Base-by-base conservation (phyloP, 2,888 invertebrate species). In the Acronicta leporina region DNA sequence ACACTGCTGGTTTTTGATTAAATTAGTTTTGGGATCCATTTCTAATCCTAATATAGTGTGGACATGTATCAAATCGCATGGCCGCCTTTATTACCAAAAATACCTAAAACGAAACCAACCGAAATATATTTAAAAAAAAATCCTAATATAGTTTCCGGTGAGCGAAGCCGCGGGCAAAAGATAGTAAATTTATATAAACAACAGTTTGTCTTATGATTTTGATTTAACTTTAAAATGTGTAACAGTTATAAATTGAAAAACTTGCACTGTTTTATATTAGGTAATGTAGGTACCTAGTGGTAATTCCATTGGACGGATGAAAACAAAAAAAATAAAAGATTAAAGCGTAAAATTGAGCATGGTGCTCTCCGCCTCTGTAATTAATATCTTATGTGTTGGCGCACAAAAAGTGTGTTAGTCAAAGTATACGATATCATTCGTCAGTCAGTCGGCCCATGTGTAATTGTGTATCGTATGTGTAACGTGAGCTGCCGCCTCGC, bases 351-450 rank as follows among this genome's bases (percentile, higher is more conserved):
- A 93, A 93, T 92, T 89, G 85, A 84, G 87, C 88, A 81, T 86
- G 83, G 51, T 75, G 72, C 79, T 83, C 87, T 84, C 89, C 89
- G 86, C 90, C 91, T 88, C 82, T 80, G 86, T 92, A 92, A 94
- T 93, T 92, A 90, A 93, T 88, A 92, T 89, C 89, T 87, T 77
- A 89, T 91, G 91, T 85, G 83, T 80, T 83, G 68, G 76, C 70
- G 80, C 80, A 85, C 84, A 91, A 92, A 89, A 91, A 88, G 78
- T 75, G 76, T 77, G 77, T 76, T 81, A 73, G 71, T 68, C 66
- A 73, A 70, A 75, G 80, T 81, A 77, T 75, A 74, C 67, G 73
- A 75, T 85, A 81, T 81, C 82, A 77, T 55, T 63, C 72, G 72
- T 44, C 54, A 63, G 68, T 56, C 70, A 60, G 78, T 71, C 79